Conservation (phyloP, 2,888 invertebrate species). For the Amblyteles armatorius region DNA sequence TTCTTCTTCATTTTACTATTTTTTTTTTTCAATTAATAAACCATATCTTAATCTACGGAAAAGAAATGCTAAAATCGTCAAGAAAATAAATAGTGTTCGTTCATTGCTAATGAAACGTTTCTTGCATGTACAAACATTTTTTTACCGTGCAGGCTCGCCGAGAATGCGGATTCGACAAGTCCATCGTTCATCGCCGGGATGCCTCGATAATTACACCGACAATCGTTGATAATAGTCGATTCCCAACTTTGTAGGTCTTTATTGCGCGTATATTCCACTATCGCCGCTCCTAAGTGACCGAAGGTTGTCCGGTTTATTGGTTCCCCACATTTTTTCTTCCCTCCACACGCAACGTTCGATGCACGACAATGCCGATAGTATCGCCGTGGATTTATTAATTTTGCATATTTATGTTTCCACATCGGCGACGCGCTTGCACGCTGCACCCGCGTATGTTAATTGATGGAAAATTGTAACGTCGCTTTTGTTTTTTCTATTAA, state of each 20-base stretch:
- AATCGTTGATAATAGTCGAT: constrained; percentile 15
- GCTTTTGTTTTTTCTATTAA: background rate
- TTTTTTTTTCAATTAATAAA: no score
- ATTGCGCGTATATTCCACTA: constrained; percentile 21
- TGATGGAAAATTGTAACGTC: background rate
- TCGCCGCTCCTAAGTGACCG: constrained; percentile 35
- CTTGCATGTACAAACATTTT: no score
- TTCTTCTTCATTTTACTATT: no score
- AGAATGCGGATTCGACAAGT: background rate
- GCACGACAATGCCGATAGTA: constrained; percentile 47
- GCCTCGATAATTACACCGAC: constrained; percentile 14
- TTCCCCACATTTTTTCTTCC: constrained; percentile 4
- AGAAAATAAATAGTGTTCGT: no score
- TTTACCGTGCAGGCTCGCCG: no score
- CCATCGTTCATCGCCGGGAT: background rate
- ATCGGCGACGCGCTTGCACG: background rate
- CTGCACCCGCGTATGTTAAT: background rate
- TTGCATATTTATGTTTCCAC: constrained; percentile 20
- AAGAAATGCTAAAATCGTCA: no score
- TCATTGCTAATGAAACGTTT: no score
- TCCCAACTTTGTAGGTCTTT: constrained; percentile 31
- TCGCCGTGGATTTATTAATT: constrained; percentile 20
- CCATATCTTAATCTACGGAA: no score
- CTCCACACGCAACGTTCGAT: background rate
- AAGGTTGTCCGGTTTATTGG: constrained; percentile 51